Conservation (phyloP, 2,797 vertebrate genomes). For the Anguilla megastoma region DNA sequence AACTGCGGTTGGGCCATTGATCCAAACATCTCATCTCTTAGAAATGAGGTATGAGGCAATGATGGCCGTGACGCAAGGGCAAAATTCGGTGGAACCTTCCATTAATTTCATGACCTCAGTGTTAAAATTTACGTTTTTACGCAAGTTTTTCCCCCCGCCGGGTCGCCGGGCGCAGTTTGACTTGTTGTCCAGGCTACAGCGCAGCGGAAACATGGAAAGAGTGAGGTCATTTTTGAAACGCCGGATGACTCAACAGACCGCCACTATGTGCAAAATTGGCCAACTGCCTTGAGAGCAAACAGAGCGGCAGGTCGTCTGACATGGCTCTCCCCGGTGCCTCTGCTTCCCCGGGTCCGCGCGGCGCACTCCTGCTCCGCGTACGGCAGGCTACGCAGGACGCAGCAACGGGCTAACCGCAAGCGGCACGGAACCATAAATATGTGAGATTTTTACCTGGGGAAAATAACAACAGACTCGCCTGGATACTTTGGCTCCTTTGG, state of each 20-base stretch:
- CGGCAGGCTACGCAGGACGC: background rate
- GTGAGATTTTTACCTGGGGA: background rate
- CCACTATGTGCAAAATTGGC: background rate
- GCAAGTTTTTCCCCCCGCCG: background rate
- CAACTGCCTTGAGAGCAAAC: background rate
- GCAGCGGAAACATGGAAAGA: background rate
- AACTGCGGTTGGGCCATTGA: background rate
- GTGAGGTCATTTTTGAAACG: conserved; percentile 37
- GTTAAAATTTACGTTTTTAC: background rate
- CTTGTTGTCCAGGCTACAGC: background rate
- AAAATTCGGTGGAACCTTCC: background rate
- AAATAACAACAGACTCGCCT: background rate
- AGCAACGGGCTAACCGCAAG: background rate
- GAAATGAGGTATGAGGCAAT: background rate
- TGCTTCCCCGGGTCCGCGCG: conserved; percentile 56
- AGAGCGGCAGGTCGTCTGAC: background rate
- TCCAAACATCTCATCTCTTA: background rate
- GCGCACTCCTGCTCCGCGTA: background rate
- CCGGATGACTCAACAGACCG: background rate
- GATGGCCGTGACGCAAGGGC: background rate
- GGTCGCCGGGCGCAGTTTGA: background rate
- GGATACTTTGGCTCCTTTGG: no score
- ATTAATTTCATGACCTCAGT: background rate
- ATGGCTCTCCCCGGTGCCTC: conserved; percentile 41
- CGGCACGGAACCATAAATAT: background rate